A percentile compares a stretch with the other conserved stretches of the same genome.
These are phyloP conservation scores for Saccopteryx bilineata DNA, from an alignment of 2,113 vertebrate species.

Conservation along the genomic window DNA sequence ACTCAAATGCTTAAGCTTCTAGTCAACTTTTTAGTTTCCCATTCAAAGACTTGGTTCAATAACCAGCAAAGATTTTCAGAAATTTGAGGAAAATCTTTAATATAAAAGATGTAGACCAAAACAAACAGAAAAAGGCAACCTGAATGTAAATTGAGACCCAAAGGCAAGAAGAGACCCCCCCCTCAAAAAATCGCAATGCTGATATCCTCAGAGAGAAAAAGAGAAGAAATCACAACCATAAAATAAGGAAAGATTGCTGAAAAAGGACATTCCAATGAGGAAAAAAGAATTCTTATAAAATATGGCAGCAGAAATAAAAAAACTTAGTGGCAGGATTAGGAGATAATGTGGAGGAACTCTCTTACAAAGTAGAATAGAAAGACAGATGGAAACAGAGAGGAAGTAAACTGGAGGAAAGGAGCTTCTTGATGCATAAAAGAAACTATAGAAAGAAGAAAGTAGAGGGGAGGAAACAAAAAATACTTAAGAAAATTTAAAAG, in stretches of 20 bases:
- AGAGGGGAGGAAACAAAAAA: not conserved
- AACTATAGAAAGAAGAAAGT: not conserved
- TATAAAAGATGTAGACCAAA: not conserved
- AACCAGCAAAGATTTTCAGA: not conserved
- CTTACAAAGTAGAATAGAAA: not conserved
- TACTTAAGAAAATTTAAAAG: not conserved
- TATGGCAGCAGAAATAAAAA: not conserved
- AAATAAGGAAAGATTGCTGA: not conserved
- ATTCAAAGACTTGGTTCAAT: not conserved
- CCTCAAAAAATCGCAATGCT: not conserved
- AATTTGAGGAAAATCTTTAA: not conserved
- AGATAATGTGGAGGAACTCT: not conserved
- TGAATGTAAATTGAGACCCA: not conserved
- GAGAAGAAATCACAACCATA: not conserved
- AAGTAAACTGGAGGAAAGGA: not conserved
- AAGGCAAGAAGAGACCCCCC: not conserved
- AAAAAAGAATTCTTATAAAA: conserved; percentile 29
- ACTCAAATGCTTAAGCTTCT: not conserved
- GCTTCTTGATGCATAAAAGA: not conserved
- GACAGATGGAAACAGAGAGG: not conserved
- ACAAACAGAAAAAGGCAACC: not conserved
- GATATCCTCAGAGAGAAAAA: not conserved
- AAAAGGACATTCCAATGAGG: not conserved
- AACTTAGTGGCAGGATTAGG: not conserved
- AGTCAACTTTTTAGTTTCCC: not conserved